A percentile compares a stretch with the other conserved stretches of the same genome.
Conservation (phyloP, 1,140 invertebrate genomes). For the Parasteatoda tepidariorum region DNA sequence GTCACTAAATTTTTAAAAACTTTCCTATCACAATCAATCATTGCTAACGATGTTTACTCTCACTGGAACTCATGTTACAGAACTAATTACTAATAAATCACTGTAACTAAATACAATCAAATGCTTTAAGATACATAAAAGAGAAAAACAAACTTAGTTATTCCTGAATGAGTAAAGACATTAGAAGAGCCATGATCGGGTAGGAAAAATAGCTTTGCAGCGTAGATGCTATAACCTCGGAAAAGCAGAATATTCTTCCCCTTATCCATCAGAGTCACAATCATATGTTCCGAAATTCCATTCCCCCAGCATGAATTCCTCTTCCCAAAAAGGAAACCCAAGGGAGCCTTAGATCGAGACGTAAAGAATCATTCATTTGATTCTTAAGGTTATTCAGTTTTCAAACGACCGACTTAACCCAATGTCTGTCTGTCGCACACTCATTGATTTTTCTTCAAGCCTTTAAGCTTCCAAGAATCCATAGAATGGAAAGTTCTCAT, state of each 20-base stretch:
- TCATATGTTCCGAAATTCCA: slow-evolving; percentile 42
- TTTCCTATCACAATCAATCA: too few species aligned
- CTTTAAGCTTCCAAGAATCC: slow-evolving; percentile 5
- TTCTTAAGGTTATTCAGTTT: slow-evolving; percentile 53
- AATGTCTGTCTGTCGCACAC: slow-evolving; percentile 7
- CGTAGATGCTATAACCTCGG: too few species aligned
- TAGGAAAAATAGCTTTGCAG: too few species aligned
- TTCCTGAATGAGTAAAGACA: background rate
- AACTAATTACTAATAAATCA: too few species aligned
- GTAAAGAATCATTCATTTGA: slow-evolving; percentile 52
- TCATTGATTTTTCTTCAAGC: slow-evolving; percentile 37
- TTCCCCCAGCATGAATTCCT: background rate
- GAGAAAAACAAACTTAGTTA: too few species aligned
- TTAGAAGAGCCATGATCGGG: background rate
- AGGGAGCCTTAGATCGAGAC: slow-evolving; percentile 43
- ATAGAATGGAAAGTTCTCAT: background rate
- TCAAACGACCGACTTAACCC: slow-evolving; percentile 48
- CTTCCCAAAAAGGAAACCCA: slow-evolving; percentile 16
- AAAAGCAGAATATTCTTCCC: background rate
- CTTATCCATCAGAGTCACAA: slow-evolving; percentile 51
- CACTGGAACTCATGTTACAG: too few species aligned
- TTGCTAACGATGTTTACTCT: too few species aligned
- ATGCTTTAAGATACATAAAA: too few species aligned
- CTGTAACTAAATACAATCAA: too few species aligned
- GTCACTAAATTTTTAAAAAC: too few species aligned